Base-by-base conservation (phyloP, 2,797 vertebrate species). In the Vespertilio murinus region DNA sequence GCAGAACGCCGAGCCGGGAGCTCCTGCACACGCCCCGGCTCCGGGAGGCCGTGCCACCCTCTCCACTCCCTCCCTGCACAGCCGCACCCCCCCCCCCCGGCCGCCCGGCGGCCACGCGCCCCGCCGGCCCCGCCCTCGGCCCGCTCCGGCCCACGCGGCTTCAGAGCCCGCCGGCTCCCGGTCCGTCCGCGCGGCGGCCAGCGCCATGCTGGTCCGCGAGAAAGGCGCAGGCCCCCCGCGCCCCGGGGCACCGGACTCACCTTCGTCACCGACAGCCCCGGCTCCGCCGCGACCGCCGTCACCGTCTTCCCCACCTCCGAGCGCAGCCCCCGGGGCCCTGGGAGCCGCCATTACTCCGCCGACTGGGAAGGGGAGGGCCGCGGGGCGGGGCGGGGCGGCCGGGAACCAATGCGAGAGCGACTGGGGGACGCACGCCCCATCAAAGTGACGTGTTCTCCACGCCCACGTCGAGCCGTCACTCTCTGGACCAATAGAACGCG, bases 321-420 rank as follows among this genome's bases (percentile, higher is more conserved):
- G 14, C 11, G 33, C 52, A 93, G 28, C n/a, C 65, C 54, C 84
- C 28, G 0, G 78, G 8, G 78, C 82, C 42, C 59, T 1, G 5
- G 79, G 9, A 54, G 96, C 96, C 81, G 96, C 97, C 97, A 97
- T 97, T 35, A 80, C 88, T 4, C 20, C 0, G 35, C n/a, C 0
- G 12, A 38, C 2, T 1, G 42, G 20, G 47, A 88, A 59, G 28
- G 49, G 79, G 69, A 40, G 56, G 69, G 94, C 86, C 8, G 23
- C 0, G 28, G 38, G 49, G 20, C 3, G 42, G 65, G 84, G 40
- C 64, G 6, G 56, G 3, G 1, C 8, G 18, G 8, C 13, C 40
- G 6, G 3, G 8, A 70, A 79, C 94, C 93, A 96, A 93, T 92
- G 75, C 25, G 8, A 47, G 86, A 93, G 42, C 18, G 14, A 45